Evolutionary conservation across 30 jellyfish, hydroid and myxozoan species (phyloP).

Genomic region (Phacellophora camtschatica): DNA sequence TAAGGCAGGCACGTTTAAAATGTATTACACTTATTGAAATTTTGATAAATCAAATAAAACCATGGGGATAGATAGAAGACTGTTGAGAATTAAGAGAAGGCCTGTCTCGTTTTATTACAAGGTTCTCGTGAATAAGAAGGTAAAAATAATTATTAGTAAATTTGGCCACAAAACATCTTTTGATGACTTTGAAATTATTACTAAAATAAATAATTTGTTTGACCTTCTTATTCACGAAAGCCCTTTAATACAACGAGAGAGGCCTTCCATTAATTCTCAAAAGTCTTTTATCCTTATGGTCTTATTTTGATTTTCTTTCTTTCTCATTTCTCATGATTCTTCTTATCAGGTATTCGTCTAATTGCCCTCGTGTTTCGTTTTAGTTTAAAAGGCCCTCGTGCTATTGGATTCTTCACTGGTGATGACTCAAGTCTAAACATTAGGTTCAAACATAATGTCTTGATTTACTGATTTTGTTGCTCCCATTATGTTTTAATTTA

Average conservation of each 20-base stretch:
- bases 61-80: constrained; percentile 14
- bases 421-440: too few relatives aligned
- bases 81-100: neutral
- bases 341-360: neutral
- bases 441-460: too few relatives aligned
- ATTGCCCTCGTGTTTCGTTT: neutral
- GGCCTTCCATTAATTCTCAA: neutral
- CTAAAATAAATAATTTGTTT: neutral
- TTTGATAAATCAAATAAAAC: too few relatives aligned
- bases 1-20: too few relatives aligned
- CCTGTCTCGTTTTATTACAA: neutral
- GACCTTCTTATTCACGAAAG: constrained; percentile 18
- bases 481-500: too few relatives aligned
- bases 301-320: neutral
- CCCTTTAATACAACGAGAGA: constrained; percentile 4
- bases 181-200: neutral
- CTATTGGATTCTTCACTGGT: neutral
- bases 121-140: constrained; percentile 11
- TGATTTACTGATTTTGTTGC: too few relatives aligned
- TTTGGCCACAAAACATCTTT: neutral
- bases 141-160: constrained; percentile 10
- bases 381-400: neutral
- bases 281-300: neutral
- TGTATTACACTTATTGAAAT: too few relatives aligned
- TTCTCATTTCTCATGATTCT: neutral